A percentile compares a stretch with the other conserved stretches of the same genome.
Conservation (phyloP, 2,888 invertebrate genomes). For the Aphodius granarius region DNA sequence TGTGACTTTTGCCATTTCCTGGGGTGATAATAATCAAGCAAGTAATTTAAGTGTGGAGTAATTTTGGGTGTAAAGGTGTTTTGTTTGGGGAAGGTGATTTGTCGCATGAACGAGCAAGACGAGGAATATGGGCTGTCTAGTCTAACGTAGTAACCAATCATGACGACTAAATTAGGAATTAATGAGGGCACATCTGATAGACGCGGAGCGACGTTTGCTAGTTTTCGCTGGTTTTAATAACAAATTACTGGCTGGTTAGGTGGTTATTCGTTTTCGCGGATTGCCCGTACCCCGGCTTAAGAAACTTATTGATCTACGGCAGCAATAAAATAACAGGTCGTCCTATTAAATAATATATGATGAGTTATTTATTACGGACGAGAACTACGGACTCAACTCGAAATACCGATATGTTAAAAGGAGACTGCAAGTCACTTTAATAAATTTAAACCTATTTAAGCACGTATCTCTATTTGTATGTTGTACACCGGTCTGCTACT, state of each 20-base stretch:
- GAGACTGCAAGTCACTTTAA: slow-evolving; percentile 25
- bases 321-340: slow-evolving; percentile 13
- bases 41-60: not conserved
- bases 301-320: slow-evolving; percentile 6
- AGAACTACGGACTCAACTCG: too few species aligned
- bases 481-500: not conserved
- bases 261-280: not conserved
- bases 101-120: slow-evolving; percentile 26
- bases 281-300: not conserved
- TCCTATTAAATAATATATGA: slow-evolving; percentile 9
- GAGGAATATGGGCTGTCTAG: slow-evolving; percentile 27
- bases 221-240: slow-evolving; percentile 29
- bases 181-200: slow-evolving; percentile 28
- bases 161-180: slow-evolving; percentile 32
- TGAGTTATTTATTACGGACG: slow-evolving; percentile 9
- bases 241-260: slow-evolving; percentile 26
- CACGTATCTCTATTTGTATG: slow-evolving; percentile 10
- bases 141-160: slow-evolving; percentile 28
- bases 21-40: not conserved
- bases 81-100: slow-evolving; percentile 16
- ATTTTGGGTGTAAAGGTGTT: not conserved
- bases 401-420: slow-evolving; percentile 19
- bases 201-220: slow-evolving; percentile 25
- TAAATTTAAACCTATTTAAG: slow-evolving; percentile 22
- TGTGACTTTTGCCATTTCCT: too few species aligned